Conservation (phyloP, 1,140 invertebrate genomes). For the Cyrtorhinus lividipennis region DNA sequence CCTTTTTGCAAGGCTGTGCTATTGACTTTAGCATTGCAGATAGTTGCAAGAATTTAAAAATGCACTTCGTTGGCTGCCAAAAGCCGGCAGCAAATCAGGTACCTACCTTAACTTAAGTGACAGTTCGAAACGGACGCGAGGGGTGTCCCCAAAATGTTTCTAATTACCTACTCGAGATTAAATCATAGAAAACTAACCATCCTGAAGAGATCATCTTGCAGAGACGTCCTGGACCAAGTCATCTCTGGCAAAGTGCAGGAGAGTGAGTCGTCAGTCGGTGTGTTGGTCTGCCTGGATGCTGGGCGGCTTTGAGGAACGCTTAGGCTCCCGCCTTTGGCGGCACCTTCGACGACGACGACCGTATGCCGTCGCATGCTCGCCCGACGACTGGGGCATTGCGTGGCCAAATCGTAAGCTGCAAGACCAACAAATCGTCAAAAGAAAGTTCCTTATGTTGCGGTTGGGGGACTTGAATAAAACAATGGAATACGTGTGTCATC, state of each 20-base stretch:
- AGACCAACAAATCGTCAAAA: constrained; percentile 1
- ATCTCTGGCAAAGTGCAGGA: constrained; percentile 31
- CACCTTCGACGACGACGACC: constrained; percentile 39
- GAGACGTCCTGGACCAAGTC: constrained; percentile 45
- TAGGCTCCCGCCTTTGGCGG: constrained; percentile 34
- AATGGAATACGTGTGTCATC: no score
- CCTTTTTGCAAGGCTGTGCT: no score
- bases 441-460: neutral
- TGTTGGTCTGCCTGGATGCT: constrained; percentile 25
- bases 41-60: no score
- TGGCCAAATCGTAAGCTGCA: constrained; percentile 63
- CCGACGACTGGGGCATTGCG: constrained; percentile 53
- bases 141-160: no score
- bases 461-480: no score
- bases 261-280: constrained; percentile 24
- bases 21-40: no score
- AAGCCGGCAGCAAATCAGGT: no score
- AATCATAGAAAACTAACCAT: constrained; percentile 40
- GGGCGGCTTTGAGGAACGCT: constrained; percentile 56
- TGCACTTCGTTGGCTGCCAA: no score
- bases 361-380: constrained; percentile 56
- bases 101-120: no score
- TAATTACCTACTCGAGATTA: no score
- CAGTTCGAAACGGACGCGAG: no score
- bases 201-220: constrained; percentile 48